Percentiles rank a stretch among this genome's conserved stretches.
Conservation (phyloP, 2,888 invertebrate genomes). For the Sarcophaga variegata region DNA sequence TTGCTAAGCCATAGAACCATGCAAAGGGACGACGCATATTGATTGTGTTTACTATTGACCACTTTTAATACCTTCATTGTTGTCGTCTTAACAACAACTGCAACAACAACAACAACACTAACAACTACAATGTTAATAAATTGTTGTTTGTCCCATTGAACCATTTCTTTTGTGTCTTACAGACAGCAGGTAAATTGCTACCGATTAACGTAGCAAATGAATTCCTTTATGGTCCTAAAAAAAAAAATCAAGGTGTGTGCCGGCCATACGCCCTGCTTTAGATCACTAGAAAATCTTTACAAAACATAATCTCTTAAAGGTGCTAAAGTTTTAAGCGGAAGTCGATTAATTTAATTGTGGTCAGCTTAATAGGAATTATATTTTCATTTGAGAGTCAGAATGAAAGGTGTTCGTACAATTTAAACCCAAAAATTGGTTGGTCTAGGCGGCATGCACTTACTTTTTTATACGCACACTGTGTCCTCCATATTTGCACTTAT, state of each 20-base stretch:
- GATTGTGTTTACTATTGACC: constrained; percentile 44
- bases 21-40: background rate
- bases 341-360: constrained; percentile 45
- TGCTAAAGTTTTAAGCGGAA: constrained; percentile 51
- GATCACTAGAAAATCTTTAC: background rate
- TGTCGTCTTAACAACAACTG: constrained; percentile 33
- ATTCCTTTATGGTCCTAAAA: constrained; percentile 10
- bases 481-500: no score
- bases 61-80: constrained; percentile 58
- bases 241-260: constrained; percentile 45
- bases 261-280: constrained; percentile 6
- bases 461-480: no score
- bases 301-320: constrained; percentile 58
- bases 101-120: background rate
- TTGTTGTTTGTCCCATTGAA: constrained; percentile 59
- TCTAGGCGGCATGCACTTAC: no score
- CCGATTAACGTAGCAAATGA: constrained; percentile 28
- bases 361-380: constrained; percentile 1
- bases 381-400: background rate
- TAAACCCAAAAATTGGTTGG: background rate
- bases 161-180: constrained; percentile 26
- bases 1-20: constrained; percentile 1
- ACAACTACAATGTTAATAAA: constrained; percentile 14
- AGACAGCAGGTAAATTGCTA: constrained; percentile 52
- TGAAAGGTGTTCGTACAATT: background rate